Conservation (phyloP, 1,140 invertebrate genomes). For the Danaus plexippus region DNA sequence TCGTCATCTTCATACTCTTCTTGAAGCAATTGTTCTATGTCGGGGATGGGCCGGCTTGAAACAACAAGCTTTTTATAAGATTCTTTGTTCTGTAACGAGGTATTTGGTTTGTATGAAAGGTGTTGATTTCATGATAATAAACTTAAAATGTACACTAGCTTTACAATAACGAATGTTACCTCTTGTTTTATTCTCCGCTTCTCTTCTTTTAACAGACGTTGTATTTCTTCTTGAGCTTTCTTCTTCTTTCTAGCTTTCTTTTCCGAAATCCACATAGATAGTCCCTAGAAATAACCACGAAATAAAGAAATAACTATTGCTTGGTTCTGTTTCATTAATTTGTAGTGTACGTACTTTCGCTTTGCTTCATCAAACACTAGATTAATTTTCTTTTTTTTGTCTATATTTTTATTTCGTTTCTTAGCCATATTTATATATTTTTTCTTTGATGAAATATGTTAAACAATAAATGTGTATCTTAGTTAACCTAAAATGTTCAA, state of each 20-base stretch:
- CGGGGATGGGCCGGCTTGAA: slow-evolving; percentile 77
- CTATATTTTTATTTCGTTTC: slow-evolving; percentile 48
- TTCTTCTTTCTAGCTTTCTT: slow-evolving; percentile 79
- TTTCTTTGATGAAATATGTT: too few species aligned
- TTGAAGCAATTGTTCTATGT: slow-evolving; percentile 76
- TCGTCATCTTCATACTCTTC: slow-evolving; percentile 81
- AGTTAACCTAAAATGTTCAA: too few species aligned
- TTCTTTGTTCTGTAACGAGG: slow-evolving; percentile 73
- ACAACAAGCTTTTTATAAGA: slow-evolving; percentile 76
- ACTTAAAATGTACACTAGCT: too few species aligned
- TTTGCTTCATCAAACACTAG: slow-evolving; percentile 69
- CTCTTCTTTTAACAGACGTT: slow-evolving; percentile 81
- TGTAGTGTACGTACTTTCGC: slow-evolving; percentile 44
- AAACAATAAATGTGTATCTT: too few species aligned
- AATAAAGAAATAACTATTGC: neutral
- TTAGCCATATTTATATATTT: slow-evolving; percentile 37
- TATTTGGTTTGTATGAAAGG: slow-evolving; percentile 11
- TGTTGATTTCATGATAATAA: neutral
- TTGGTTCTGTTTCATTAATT: neutral
- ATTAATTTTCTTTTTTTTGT: slow-evolving; percentile 55
- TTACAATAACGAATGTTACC: slow-evolving; percentile 44
- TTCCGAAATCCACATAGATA: slow-evolving; percentile 85
- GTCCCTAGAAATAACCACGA: slow-evolving; percentile 64
- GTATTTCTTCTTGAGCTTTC: slow-evolving; percentile 79
- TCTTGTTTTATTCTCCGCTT: slow-evolving; percentile 81